phyloP scores from a whole-genome alignment of 2,797 vertebrate genomes.

The Caiman crocodilus region DNA sequence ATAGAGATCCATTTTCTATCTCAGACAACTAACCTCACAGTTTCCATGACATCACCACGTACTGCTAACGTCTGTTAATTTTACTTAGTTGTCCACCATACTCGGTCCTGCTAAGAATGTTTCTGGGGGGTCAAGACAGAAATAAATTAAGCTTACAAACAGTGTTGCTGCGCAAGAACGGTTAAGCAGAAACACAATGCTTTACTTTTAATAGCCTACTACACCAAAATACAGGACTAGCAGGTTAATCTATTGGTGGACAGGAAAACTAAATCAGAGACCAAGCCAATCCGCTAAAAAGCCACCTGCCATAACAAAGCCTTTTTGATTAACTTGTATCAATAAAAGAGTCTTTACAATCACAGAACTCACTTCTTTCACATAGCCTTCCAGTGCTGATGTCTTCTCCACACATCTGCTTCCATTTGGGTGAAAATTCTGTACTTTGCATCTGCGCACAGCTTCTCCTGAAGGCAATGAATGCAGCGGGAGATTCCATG shows the following conservation, averaged over 20 bases:
- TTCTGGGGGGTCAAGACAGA: background rate
- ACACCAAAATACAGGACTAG: background rate
- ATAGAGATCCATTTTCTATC: background rate
- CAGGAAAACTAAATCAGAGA: background rate
- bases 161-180: fast-evolving
- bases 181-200: fast-evolving
- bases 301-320: background rate
- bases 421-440: fast-evolving
- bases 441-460: background rate
- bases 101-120: background rate
- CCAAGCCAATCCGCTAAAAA: background rate
- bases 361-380: background rate
- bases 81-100: background rate
- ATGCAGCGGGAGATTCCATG: background rate
- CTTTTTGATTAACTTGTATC: background rate
- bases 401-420: background rate
- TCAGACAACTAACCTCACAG: background rate
- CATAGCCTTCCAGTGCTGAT: background rate
- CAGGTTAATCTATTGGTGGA: background rate
- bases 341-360: background rate
- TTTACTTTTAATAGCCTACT: fast-evolving
- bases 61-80: background rate
- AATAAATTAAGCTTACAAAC: background rate
- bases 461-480: background rate
- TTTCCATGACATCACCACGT: background rate